phyloP scores from a whole-genome alignment of 1,140 invertebrate genomes.

The Scaptomyza pallida region DNA sequence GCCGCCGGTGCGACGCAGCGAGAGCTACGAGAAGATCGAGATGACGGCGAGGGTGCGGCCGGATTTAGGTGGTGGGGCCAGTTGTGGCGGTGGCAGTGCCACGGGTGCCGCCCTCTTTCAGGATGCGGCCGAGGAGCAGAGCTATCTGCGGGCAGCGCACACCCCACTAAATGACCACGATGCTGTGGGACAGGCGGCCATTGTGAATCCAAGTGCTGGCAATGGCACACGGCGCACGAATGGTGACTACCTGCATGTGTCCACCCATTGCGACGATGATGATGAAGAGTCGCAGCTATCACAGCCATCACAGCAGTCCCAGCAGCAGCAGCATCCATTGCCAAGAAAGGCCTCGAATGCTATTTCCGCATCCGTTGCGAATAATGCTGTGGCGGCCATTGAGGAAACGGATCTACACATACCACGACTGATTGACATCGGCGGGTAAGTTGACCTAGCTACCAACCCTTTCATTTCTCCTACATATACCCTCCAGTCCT shows the following conservation, averaged over 20 bases:
- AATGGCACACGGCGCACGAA: slow-evolving; percentile 84
- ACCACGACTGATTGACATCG: slow-evolving; percentile 86
- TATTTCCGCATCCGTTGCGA: slow-evolving; percentile 50
- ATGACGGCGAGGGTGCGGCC: slow-evolving; percentile 84
- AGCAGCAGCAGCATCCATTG: slow-evolving; percentile 3
- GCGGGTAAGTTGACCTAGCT: slow-evolving; percentile 62
- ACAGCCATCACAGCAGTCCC: slow-evolving; percentile 4
- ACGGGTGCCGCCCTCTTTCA: slow-evolving; percentile 66
- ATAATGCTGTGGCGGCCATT: slow-evolving; percentile 54
- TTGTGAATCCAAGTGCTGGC: slow-evolving; percentile 80
- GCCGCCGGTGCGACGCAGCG: slow-evolving; percentile 84
- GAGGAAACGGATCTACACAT: slow-evolving; percentile 86
- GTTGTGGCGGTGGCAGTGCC: slow-evolving; percentile 81
- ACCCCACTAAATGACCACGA: slow-evolving; percentile 62
- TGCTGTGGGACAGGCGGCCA: slow-evolving; percentile 52
- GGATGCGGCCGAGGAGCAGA: slow-evolving; percentile 65
- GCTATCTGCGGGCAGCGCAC: slow-evolving; percentile 65
- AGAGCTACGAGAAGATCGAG: slow-evolving; percentile 91
- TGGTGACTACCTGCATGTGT: slow-evolving; percentile 89
- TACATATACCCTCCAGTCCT: not conserved
- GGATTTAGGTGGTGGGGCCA: slow-evolving; percentile 83
- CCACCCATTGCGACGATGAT: slow-evolving; percentile 86
- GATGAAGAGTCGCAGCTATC: slow-evolving; percentile 85
- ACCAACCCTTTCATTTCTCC: not conserved
- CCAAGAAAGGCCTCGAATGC: slow-evolving; percentile 45